phyloP scores from a whole-genome alignment of 2,113 vertebrate species.

The Labeo rohita region DNA sequence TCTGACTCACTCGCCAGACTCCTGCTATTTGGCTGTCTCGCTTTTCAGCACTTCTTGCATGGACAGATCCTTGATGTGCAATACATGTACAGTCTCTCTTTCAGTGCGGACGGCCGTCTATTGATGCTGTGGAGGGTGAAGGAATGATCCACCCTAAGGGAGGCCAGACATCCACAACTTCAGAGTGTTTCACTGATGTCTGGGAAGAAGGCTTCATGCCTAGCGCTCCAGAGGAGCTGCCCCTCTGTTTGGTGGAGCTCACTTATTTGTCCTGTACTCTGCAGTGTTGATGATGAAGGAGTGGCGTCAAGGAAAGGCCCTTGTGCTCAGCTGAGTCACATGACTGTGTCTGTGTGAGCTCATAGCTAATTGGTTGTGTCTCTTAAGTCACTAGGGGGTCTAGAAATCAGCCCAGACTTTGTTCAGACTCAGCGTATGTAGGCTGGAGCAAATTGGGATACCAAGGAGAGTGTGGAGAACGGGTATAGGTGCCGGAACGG shows the following conservation, averaged over 20 bases:
- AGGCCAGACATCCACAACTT: slow-evolving; percentile 8
- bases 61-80: slow-evolving; percentile 51
- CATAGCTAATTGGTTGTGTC: slow-evolving; percentile 52
- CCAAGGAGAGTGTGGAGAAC: neutral
- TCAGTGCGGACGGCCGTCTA: neutral
- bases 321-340: slow-evolving; percentile 7
- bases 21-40: slow-evolving; percentile 41
- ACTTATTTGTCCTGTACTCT: slow-evolving; percentile 41
- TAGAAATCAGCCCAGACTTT: slow-evolving; percentile 40
- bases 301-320: slow-evolving; percentile 6
- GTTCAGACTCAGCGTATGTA: slow-evolving; percentile 42
- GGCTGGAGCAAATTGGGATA: neutral
- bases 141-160: slow-evolving; percentile 46
- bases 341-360: slow-evolving; percentile 47
- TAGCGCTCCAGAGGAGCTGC: slow-evolving; percentile 20
- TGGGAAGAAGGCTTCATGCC: slow-evolving; percentile 13
- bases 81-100: slow-evolving; percentile 27
- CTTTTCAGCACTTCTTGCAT: slow-evolving; percentile 46
- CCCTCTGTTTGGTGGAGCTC: slow-evolving; percentile 39
- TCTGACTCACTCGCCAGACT: slow-evolving; percentile 43
- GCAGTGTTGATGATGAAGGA: slow-evolving; percentile 45
- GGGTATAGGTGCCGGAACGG: neutral
- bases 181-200: slow-evolving; percentile 10
- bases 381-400: slow-evolving; percentile 35
- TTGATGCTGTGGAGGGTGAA: slow-evolving; percentile 37